Conservation (phyloP, 2,113 vertebrate species). For the Isurus oxyrinchus region DNA sequence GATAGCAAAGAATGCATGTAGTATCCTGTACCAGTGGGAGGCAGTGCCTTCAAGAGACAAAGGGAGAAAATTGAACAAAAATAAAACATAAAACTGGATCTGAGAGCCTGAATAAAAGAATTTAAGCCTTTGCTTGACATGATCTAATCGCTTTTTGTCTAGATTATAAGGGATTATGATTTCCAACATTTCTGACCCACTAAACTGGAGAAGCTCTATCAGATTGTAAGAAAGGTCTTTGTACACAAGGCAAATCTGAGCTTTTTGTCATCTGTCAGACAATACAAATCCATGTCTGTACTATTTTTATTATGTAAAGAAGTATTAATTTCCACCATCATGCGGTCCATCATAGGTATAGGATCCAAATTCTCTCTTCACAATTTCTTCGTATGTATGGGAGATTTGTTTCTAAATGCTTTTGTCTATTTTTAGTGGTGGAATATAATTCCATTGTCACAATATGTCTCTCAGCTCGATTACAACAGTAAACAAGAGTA, state of each 20-base stretch:
- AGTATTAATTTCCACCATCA: not conserved
- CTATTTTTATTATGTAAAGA: not conserved
- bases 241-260: not conserved
- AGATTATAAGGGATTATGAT: constrained; percentile 21
- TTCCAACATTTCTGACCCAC: constrained; percentile 2
- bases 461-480: not conserved
- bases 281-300: not conserved
- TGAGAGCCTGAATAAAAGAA: not conserved
- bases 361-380: not conserved
- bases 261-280: not conserved
- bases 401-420: not conserved
- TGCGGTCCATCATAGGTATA: not conserved
- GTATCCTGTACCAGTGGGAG: not conserved
- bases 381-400: not conserved
- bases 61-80: not conserved
- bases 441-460: not conserved
- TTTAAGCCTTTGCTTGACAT: constrained; percentile 18
- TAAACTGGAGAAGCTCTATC: constrained; percentile 3
- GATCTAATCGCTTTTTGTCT: constrained; percentile 22
- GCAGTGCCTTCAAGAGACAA: not conserved
- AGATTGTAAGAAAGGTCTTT: not conserved
- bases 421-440: not conserved
- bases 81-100: not conserved
- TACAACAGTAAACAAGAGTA: not conserved
- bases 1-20: not conserved